A percentile compares a stretch with the other conserved stretches of the same genome.
Conservation (phyloP, 2,113 vertebrate species). For the Brevimyrus niger region DNA sequence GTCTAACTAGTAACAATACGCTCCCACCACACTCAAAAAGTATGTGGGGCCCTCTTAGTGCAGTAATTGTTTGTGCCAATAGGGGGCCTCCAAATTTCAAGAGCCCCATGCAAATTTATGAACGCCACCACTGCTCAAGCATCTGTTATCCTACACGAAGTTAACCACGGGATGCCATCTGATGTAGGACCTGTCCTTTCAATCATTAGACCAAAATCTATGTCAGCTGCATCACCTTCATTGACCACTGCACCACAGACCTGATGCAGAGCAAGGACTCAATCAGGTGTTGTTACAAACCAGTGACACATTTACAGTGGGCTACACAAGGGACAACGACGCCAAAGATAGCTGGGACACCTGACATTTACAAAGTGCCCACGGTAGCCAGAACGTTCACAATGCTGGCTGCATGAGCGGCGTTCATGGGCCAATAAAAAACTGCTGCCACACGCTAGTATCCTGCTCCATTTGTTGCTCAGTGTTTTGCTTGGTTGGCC, state of each 20-base stretch:
- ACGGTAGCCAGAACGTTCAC: background rate
- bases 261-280: background rate
- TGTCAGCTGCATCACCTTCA: background rate
- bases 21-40: background rate
- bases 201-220: background rate
- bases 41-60: background rate
- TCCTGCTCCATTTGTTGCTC: background rate
- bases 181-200: background rate
- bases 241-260: background rate
- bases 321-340: background rate
- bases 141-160: background rate
- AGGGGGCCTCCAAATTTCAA: background rate
- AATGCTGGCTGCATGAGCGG: background rate
- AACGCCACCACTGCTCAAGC: background rate
- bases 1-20: background rate
- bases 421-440: background rate
- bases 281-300: background rate
- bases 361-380: background rate
- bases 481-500: background rate
- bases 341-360: background rate
- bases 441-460: background rate
- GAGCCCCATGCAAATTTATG: background rate
- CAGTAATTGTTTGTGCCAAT: background rate
- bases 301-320: background rate
- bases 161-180: background rate